A percentile compares a stretch with the other conserved stretches of the same genome.
These are phyloP conservation scores for Acanthoscelides obtectus DNA, from an alignment of 2,888 invertebrate species.

Conservation along the genomic window DNA sequence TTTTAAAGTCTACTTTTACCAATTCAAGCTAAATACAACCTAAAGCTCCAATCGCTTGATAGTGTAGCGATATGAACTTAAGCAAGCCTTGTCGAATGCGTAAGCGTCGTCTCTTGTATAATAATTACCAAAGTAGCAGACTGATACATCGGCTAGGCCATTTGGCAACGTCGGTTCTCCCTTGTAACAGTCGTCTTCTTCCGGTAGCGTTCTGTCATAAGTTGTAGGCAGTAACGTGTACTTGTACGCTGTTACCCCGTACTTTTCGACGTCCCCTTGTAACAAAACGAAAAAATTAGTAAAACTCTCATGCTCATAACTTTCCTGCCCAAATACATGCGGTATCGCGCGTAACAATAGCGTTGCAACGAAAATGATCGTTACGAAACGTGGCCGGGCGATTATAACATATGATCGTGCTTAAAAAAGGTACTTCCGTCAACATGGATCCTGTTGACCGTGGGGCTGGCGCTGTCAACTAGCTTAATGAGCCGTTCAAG, in stretches of 20 bases:
- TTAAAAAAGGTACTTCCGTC: too few species aligned
- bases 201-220: conserved; percentile 53
- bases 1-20: too few species aligned
- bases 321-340: not conserved
- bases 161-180: conserved; percentile 31
- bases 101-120: too few species aligned
- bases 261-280: conserved; percentile 38
- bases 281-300: conserved; percentile 9
- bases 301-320: not conserved
- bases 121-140: conserved; percentile 60
- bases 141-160: conserved; percentile 44
- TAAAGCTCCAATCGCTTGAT: too few species aligned
- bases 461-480: too few species aligned
- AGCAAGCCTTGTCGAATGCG: too few species aligned
- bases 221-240: conserved; percentile 55
- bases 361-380: not conserved
- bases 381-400: not conserved
- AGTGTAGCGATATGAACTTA: too few species aligned
- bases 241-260: conserved; percentile 53
- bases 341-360: not conserved
- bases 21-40: too few species aligned
- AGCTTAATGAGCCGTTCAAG: too few species aligned
- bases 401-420: too few species aligned
- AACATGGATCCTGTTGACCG: too few species aligned
- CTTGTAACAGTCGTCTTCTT: conserved; percentile 57